Evolutionary conservation across 1,140 invertebrate species (phyloP).

Genomic region (Gerris buenoi): DNA sequence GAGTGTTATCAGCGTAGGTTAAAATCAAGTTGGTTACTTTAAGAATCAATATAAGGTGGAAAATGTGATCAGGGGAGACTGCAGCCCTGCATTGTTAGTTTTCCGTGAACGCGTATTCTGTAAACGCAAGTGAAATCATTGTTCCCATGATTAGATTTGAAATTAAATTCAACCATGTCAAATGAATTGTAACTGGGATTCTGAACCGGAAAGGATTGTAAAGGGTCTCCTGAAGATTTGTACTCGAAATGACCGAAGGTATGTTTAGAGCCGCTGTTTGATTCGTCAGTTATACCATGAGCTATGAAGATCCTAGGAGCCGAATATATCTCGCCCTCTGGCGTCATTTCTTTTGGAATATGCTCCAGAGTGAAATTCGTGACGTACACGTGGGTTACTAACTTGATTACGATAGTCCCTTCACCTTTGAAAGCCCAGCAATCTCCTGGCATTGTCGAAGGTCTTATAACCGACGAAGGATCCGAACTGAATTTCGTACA

Average conservation of each 20-base stretch:
- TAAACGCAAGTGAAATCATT: slow-evolving; percentile 38
- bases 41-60: no score
- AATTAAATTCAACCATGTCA: slow-evolving; percentile 34
- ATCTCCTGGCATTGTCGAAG: background rate
- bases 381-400: slow-evolving; percentile 46
- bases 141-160: slow-evolving; percentile 37
- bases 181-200: slow-evolving; percentile 20
- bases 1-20: no score
- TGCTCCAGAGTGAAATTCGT: slow-evolving; percentile 64
- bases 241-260: background rate
- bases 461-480: slow-evolving; percentile 4
- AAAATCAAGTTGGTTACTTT: no score
- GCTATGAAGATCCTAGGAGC: slow-evolving; percentile 29
- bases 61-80: no score
- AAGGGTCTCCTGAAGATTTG: background rate
- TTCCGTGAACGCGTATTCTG: slow-evolving; percentile 34
- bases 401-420: slow-evolving; percentile 38
- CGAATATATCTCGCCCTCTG: slow-evolving; percentile 32
- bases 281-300: background rate
- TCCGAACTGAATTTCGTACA: background rate
- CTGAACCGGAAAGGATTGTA: background rate
- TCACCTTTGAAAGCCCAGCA: background rate
- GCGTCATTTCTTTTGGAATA: slow-evolving; percentile 48
- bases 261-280: background rate
- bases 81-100: background rate